These are phyloP conservation scores for Fregetta grallaria DNA, from an alignment of 2,113 vertebrate genomes.

Conservation along the genomic window DNA sequence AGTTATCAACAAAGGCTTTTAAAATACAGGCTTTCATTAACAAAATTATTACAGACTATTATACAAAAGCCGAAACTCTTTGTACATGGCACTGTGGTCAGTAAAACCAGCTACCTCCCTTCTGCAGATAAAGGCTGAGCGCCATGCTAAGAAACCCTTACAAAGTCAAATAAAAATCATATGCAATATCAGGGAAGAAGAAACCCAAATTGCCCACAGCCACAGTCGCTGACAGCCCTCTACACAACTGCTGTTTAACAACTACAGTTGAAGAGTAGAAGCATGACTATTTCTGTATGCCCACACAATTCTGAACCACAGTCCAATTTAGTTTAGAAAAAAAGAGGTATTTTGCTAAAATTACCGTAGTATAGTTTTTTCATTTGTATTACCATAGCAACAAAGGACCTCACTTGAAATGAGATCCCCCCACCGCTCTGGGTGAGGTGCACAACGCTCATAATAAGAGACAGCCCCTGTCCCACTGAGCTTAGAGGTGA, in stretches of 20 bases:
- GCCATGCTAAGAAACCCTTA: not conserved
- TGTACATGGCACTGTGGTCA: not conserved
- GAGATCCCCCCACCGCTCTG: not conserved
- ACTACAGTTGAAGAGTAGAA: not conserved
- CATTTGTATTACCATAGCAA: conserved; percentile 43
- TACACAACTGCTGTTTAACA: not conserved
- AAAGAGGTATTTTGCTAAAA: conserved; percentile 27
- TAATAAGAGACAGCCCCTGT: not conserved
- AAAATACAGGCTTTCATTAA: not conserved
- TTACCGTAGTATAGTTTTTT: conserved; percentile 1
- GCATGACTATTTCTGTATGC: conserved; percentile 1
- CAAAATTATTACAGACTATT: not conserved
- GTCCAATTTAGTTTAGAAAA: not conserved
- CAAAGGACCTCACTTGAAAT: not conserved
- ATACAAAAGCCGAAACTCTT: not conserved
- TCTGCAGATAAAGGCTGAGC: not conserved
- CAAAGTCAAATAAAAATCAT: not conserved
- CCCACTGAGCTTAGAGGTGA: not conserved
- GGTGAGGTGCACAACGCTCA: not conserved
- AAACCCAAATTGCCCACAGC: not conserved
- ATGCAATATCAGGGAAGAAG: not conserved
- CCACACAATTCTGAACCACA: conserved; percentile 24
- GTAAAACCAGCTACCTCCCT: not conserved
- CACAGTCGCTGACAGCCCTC: not conserved
- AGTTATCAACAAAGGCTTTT: not conserved